These are phyloP conservation scores for Aphidius gifuensis DNA, from an alignment of 1,140 invertebrate genomes.

Conservation along the genomic window DNA sequence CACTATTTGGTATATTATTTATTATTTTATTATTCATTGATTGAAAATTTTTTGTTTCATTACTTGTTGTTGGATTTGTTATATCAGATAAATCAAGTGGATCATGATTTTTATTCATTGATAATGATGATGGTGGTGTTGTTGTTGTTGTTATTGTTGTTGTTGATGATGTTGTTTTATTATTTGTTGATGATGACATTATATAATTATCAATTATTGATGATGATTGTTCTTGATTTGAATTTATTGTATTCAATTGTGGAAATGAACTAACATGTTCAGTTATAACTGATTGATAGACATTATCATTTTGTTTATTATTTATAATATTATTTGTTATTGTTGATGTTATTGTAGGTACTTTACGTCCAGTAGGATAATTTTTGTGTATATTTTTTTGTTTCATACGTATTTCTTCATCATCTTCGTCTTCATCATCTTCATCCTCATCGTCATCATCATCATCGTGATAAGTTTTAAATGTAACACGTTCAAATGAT, in stretches of 20 bases:
- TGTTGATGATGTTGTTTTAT: constrained; percentile 32
- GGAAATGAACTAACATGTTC: constrained; percentile 42
- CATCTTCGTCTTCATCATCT: no score
- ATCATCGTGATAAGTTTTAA: no score
- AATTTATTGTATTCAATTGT: constrained; percentile 36
- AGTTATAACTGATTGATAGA: constrained; percentile 41
- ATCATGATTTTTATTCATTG: constrained; percentile 40
- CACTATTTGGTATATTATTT: constrained; percentile 45
- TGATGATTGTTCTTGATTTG: constrained; percentile 32
- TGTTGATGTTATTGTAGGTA: constrained; percentile 28
- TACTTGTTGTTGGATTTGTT: constrained; percentile 39
- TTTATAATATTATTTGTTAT: constrained; percentile 31
- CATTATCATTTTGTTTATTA: neutral
- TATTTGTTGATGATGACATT: constrained; percentile 19
- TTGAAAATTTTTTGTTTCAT: constrained; percentile 45
- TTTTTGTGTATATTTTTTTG: no score
- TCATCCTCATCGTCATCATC: no score
- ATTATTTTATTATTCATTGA: constrained; percentile 36
- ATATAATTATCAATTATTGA: constrained; percentile 37
- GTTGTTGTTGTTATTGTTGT: constrained; percentile 36
- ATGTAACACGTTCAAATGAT: no score
- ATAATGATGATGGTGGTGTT: neutral
- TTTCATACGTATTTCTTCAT: no score
- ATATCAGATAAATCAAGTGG: constrained; percentile 34
- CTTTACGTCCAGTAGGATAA: no score